Base-by-base conservation (phyloP, 2,113 vertebrate species). In the Anguilla japonica region DNA sequence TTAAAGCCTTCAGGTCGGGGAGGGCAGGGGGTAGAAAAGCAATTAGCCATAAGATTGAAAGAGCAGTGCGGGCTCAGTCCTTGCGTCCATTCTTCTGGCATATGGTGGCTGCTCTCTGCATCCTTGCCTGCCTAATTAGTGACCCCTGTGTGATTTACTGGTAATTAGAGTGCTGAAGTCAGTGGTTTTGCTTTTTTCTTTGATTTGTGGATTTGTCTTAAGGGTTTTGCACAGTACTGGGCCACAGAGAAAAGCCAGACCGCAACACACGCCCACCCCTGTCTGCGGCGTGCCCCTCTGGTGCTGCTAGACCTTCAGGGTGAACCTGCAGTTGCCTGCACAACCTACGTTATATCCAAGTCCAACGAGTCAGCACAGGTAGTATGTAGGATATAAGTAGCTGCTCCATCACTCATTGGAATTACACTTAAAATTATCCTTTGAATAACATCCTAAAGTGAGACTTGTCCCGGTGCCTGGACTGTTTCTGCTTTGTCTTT, bases 21-120 rank as follows among this genome's bases (percentile, higher is more conserved):
- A 29, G 82, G 43, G 53, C 16, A 84, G 88, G 83, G 50, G 84
- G 20, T 85, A 63, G 81, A 86, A 83, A 56, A 89, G 89, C 88
- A 92, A 94, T 95, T 94, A 93, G 93, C 93, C 91, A 88, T 91
- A 86, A 94, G 94, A 94, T 93, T 94, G 94, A 95, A 95, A 94
- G 91, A 94, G 93, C 94, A 95, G 91, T 88, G 88, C 93, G 93
- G 94, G 94, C 88, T 89, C 90, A 89, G 87, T 93, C 88, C 90
- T 91, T 85, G 91, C 84, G 89, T 84, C 83, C 90, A 93, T 91
- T 63, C 87, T 91, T 91, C 82, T 84, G 90, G 92, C 95, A 96
- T 93, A 94, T 96, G 95, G 94, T 92, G 92, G 89, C 93, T 90
- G 90, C 93, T 92, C 90, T 95, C 90, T 91, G 92, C 92, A 91